A percentile compares a stretch with the other conserved stretches of the same genome.
phyloP scores from a whole-genome alignment of 1,140 invertebrate species.

The Drosophila parabipectinata region DNA sequence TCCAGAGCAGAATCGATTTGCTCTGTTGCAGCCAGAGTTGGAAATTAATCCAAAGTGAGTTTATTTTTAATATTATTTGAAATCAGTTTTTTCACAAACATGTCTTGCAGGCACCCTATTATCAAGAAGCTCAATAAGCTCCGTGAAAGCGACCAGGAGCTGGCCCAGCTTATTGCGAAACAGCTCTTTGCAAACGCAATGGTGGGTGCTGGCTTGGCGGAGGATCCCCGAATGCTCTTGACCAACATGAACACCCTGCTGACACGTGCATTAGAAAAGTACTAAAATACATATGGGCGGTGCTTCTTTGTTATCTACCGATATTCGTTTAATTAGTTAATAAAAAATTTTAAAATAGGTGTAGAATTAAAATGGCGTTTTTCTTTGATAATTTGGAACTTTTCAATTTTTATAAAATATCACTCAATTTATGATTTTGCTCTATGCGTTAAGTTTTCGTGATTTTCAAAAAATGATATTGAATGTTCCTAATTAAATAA shows the following conservation, averaged over 20 bases:
- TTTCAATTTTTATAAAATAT: too few relatives aligned
- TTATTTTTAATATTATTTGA: not conserved
- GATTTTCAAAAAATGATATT: too few relatives aligned
- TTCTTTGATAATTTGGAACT: not conserved
- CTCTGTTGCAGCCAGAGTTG: constrained; percentile 94
- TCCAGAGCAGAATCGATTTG: constrained; percentile 93
- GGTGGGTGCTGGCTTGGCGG: constrained; percentile 96
- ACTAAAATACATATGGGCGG: constrained; percentile 83
- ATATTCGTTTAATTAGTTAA: constrained; percentile 16
- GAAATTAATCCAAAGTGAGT: constrained; percentile 96
- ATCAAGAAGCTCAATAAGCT: constrained; percentile 94
- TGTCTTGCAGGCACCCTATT: constrained; percentile 90
- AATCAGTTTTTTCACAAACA: not conserved
- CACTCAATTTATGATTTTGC: too few relatives aligned
- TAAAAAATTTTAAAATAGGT: constrained; percentile 16
- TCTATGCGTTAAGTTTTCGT: too few relatives aligned
- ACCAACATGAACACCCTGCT: constrained; percentile 94
- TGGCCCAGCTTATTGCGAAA: constrained; percentile 93
- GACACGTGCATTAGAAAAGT: constrained; percentile 92
- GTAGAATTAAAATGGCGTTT: not conserved
- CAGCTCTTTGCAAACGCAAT: constrained; percentile 98
- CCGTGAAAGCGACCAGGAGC: constrained; percentile 89
- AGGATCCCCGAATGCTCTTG: constrained; percentile 94
- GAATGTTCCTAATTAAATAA: too few relatives aligned
- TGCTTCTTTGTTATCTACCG: not conserved